Conservation (phyloP, 2,113 vertebrate species). For the Podarcis raffonei region DNA sequence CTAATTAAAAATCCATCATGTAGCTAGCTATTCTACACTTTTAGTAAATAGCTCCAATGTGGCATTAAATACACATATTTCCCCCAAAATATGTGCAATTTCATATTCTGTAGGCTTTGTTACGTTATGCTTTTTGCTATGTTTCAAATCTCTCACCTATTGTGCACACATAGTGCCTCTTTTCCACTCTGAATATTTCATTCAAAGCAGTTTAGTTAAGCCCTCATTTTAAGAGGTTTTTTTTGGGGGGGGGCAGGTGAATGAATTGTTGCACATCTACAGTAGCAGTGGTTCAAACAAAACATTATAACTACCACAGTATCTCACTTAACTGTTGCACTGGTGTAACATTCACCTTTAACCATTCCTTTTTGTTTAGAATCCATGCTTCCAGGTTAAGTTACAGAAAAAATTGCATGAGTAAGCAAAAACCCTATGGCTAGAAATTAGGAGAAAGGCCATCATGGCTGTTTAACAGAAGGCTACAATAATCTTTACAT, state of each 20-base stretch:
- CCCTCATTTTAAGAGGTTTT: too few species aligned
- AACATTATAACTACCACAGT: neutral
- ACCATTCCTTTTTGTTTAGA: neutral
- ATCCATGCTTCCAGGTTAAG: neutral
- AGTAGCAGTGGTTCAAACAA: neutral
- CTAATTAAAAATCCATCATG: neutral
- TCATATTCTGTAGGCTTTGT: neutral
- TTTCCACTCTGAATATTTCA: too few species aligned
- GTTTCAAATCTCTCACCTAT: too few species aligned
- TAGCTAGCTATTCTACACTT: neutral
- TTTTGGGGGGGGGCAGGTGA: too few species aligned
- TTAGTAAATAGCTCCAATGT: neutral
- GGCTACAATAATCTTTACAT: neutral
- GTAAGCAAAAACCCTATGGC: neutral
- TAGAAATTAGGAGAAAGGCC: neutral
- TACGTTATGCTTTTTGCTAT: too few species aligned
- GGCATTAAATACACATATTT: neutral
- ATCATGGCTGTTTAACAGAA: neutral
- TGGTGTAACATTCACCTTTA: neutral
- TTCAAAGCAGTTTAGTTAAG: too few species aligned
- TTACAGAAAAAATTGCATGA: neutral
- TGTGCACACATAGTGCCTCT: too few species aligned
- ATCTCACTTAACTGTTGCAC: neutral
- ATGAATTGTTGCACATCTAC: neutral
- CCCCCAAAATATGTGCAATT: neutral